These are phyloP conservation scores for Monochamus alternatus DNA, from an alignment of 2,888 invertebrate species.

Conservation along the genomic window DNA sequence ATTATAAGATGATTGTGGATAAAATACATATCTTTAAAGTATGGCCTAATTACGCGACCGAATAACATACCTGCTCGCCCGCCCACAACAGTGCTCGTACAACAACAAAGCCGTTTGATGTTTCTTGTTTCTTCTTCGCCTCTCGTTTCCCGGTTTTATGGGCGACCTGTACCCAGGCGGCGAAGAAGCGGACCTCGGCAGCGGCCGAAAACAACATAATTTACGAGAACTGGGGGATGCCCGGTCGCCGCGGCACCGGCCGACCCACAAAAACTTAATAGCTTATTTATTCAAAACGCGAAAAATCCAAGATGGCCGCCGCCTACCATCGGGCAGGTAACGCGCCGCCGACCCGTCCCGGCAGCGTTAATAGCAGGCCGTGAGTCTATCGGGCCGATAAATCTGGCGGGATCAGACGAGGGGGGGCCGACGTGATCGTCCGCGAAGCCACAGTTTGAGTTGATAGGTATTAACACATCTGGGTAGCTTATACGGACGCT, in stretches of 20 bases:
- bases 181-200: constrained; percentile 49
- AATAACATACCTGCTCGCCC: too few relatives aligned
- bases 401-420: too few relatives aligned
- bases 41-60: too few relatives aligned
- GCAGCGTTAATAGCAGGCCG: constrained; percentile 46
- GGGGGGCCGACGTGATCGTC: too few relatives aligned
- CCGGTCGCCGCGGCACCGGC: constrained; percentile 56
- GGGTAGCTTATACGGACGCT: too few relatives aligned
- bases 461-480: too few relatives aligned
- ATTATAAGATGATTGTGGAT: too few relatives aligned
- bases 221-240: constrained; percentile 67
- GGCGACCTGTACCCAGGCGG: constrained; percentile 43
- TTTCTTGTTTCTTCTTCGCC: constrained; percentile 40
- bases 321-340: constrained; percentile 49
- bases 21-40: too few relatives aligned
- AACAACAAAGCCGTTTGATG: not conserved
- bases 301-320: constrained; percentile 72
- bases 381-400: too few relatives aligned
- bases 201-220: constrained; percentile 70
- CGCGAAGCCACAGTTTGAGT: too few relatives aligned
- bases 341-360: constrained; percentile 46
- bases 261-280: constrained; percentile 72
- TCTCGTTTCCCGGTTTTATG: constrained; percentile 56
- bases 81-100: not conserved
- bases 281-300: constrained; percentile 73